Conservation (phyloP, 2,797 vertebrate species). For the Bradypodion ventrale region DNA sequence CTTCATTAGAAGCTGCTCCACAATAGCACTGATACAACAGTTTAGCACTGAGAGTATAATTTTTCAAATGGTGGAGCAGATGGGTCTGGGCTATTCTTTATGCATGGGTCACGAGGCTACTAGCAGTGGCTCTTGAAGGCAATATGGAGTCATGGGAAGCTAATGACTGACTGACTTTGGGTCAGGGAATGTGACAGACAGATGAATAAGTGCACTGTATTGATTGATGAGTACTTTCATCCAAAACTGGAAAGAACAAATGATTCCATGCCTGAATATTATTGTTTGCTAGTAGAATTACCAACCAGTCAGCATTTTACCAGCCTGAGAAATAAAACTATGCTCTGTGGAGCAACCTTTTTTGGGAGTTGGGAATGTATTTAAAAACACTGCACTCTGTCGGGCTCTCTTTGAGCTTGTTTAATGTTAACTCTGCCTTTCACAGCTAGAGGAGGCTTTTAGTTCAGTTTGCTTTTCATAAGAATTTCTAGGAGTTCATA, state of each 20-base stretch:
- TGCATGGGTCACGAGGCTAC: not conserved
- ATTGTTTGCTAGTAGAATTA: not conserved
- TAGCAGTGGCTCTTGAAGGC: not conserved
- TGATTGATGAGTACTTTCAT: not conserved
- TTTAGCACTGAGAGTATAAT: not conserved
- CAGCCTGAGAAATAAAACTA: not conserved
- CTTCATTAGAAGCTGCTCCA: not conserved
- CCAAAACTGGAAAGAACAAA: not conserved
- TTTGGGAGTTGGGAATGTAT: too few relatives aligned
- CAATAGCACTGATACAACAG: slow-evolving; percentile 4
- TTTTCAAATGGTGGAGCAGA: slow-evolving; percentile 3
- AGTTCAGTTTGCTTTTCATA: not conserved
- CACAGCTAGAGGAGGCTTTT: not conserved
- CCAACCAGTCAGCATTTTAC: not conserved
- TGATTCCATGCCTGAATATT: not conserved
- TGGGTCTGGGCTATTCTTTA: not conserved
- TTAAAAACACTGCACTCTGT: not conserved
- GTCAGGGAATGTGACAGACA: not conserved
- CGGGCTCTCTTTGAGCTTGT: not conserved
- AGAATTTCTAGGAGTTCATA: not conserved
- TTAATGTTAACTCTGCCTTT: not conserved
- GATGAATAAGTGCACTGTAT: not conserved
- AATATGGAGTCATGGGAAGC: not conserved
- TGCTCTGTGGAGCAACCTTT: too few relatives aligned
- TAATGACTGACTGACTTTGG: not conserved